Conservation (phyloP, 2,113 vertebrate species). For the Psilopogon haemacephalus region DNA sequence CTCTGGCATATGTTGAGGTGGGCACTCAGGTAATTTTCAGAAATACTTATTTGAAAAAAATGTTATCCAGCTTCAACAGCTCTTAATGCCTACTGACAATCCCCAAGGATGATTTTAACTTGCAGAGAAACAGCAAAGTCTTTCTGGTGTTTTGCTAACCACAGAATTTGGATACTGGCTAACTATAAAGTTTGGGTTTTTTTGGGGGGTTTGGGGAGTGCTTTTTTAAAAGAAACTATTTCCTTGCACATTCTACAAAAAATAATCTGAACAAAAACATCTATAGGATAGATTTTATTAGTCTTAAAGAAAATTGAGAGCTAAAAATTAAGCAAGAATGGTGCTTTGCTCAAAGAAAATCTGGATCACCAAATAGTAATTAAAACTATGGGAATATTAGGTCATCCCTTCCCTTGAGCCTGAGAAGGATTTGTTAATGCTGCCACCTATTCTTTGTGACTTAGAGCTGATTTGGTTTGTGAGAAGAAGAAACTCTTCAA, state of each 20-base stretch:
- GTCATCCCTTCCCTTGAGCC: not conserved
- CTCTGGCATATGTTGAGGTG: not conserved
- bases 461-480: not conserved
- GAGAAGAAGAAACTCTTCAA: not conserved
- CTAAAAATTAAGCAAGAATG: not conserved
- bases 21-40: not conserved
- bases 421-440: conserved; percentile 13
- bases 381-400: conserved; percentile 7
- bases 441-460: not conserved
- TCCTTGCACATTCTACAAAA: not conserved
- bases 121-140: not conserved
- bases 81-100: not conserved
- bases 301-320: not conserved
- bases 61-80: not conserved
- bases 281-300: not conserved
- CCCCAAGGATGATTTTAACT: not conserved
- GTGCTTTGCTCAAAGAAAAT: conserved; percentile 9
- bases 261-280: not conserved
- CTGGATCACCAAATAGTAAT: conserved; percentile 9
- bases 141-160: not conserved
- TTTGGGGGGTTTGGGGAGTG: not conserved
- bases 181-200: not conserved
- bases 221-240: not conserved
- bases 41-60: not conserved
- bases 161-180: not conserved